These are phyloP conservation scores for Holacanthella duospinosa DNA, from an alignment of 2,888 invertebrate species.

Conservation along the genomic window DNA sequence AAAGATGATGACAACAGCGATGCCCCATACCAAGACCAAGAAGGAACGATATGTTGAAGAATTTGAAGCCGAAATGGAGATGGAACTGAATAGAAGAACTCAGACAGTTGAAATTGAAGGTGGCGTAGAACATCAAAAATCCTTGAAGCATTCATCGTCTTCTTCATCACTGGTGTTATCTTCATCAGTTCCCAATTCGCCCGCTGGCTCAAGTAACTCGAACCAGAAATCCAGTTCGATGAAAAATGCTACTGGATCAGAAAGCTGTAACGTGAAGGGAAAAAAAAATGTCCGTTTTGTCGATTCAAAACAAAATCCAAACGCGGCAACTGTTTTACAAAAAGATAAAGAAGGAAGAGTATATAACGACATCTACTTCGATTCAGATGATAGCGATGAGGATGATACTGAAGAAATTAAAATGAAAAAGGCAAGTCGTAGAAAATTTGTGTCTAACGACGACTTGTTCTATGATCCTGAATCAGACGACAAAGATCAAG, in stretches of 20 bases:
- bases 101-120: constrained; percentile 29
- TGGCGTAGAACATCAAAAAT: constrained; percentile 34
- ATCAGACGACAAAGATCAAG: constrained; percentile 48
- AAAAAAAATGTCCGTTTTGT: not conserved
- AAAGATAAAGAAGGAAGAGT: constrained; percentile 2
- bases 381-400: constrained; percentile 38
- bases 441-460: constrained; percentile 38
- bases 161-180: constrained; percentile 23
- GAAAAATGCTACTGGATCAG: constrained; percentile 23
- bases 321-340: not conserved
- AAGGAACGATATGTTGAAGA: constrained; percentile 33
- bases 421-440: not conserved
- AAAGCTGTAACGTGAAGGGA: not conserved
- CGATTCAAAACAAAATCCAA: not conserved
- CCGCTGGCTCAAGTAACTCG: not conserved
- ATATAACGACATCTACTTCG: constrained; percentile 39
- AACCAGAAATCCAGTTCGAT: not conserved
- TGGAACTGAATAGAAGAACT: constrained; percentile 37
- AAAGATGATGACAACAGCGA: constrained; percentile 17
- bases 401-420: constrained; percentile 19
- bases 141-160: constrained; percentile 28
- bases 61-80: constrained; percentile 40
- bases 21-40: constrained; percentile 17
- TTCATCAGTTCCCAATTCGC: not conserved
- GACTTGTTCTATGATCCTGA: constrained; percentile 49